Base-by-base conservation (phyloP, 2,797 vertebrate species). In the Arrhamphus sclerolepis region DNA sequence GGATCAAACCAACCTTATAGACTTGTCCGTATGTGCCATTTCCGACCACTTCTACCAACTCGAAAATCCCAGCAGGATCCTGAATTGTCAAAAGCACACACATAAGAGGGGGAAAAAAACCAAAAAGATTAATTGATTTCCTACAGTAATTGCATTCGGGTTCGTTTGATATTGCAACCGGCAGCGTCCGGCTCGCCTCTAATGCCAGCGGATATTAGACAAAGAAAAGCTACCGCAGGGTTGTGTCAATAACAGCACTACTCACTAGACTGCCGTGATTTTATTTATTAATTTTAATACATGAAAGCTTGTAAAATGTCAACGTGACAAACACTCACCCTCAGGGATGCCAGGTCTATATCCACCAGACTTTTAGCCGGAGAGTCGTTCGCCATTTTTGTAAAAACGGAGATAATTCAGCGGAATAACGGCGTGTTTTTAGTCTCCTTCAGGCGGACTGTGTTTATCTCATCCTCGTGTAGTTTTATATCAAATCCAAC, bases 21-120 rank as follows among this genome's bases (percentile, higher is more conserved):
- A 98, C 97, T 96, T 99, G 97, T 92, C 97, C 97, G 64, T 98
- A 98, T 72, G 97, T 98, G 92, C 97, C 97, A 92, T 98, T 98
- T 65, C 97, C 97, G 67, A 99, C 97, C 87, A 99, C 97, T 91
- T 98, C 97, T 88, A 99, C 97, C 89, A 99, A 89, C 85, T 99
- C 97, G 82, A 98, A 99, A 79, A 98, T 97, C 84, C 96, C 96
- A 64, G 97, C 97, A 48, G 97, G 96, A 78, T 98, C 97, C 97
- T 98, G 81, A 29, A 63, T 78, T 31, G 22, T 26, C 62, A 62
- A 57, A 31, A 28, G 2, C 6, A 43, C 22, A 46, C 13, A 59
- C 49, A 24, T 24, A n/a, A 38, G 6, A 19, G 6, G 19, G 4
- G 9, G 20, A 5, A 2, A 13, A 8, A n/a, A n/a, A n/a, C n/a